Conservation (phyloP, 1,140 invertebrate species). For the Drosophila dunni region DNA sequence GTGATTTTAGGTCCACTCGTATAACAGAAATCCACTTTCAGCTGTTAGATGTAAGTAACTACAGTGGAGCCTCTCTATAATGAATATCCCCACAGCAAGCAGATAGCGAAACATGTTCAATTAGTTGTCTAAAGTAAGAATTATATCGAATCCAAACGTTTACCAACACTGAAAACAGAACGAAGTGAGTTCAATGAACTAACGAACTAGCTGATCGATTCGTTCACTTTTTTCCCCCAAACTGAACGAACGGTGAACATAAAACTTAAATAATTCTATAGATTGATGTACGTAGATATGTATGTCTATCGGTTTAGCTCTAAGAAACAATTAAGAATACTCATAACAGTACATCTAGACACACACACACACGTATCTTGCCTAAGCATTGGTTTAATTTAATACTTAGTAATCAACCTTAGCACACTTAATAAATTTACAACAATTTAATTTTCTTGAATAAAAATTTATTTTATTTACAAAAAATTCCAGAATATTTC, state of each 20-base stretch:
- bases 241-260: background rate
- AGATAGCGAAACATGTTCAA: background rate
- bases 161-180: background rate
- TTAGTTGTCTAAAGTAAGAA: background rate
- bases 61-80: background rate
- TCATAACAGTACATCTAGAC: constrained; percentile 12
- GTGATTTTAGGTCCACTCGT: constrained; percentile 13
- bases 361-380: constrained; percentile 13
- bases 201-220: background rate
- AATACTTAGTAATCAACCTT: no score
- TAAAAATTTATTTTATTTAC: no score
- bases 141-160: background rate
- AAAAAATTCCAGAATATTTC: no score
- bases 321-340: constrained; percentile 24
- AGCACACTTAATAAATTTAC: background rate
- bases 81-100: background rate
- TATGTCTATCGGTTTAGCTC: constrained; percentile 12
- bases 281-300: background rate
- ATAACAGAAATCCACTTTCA: background rate
- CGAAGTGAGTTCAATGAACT: background rate
- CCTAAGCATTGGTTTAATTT: constrained; percentile 15
- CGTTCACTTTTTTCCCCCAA: background rate
- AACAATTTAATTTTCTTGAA: background rate
- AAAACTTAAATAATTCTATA: background rate
- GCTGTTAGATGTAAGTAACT: no score